Evolutionary conservation across 2,888 invertebrate species (phyloP).

Genomic region (Brachylomia viminalis): DNA sequence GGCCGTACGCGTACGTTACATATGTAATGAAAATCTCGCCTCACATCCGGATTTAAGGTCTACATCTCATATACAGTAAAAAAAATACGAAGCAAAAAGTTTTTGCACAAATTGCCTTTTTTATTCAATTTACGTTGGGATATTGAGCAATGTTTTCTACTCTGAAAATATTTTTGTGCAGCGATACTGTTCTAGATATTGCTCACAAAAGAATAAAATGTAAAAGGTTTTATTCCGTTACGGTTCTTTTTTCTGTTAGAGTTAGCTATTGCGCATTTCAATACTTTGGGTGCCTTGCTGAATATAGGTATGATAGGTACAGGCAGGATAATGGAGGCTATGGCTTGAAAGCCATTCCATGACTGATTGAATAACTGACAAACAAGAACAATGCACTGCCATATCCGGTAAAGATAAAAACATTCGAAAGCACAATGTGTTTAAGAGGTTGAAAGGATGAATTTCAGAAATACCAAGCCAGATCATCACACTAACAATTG

Average conservation of each 20-base stretch:
- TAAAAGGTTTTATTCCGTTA: constrained; percentile 47
- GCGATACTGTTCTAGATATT: constrained; percentile 21
- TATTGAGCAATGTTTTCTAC: constrained; percentile 33
- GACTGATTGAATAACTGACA: not conserved
- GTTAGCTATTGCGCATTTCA: constrained; percentile 26
- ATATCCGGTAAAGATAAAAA: not conserved
- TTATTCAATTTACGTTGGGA: constrained; percentile 41
- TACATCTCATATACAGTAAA: constrained; percentile 7
- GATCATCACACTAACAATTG: too few species aligned
- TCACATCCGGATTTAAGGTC: constrained; percentile 29
- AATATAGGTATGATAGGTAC: not conserved
- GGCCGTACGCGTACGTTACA: constrained; percentile 18
- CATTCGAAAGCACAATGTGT: not conserved
- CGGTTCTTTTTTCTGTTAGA: not conserved
- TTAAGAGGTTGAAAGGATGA: not conserved
- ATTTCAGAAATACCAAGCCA: not conserved
- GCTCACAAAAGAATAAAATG: constrained; percentile 32
- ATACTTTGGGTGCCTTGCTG: not conserved
- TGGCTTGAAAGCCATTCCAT: not conserved
- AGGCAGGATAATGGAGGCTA: not conserved
- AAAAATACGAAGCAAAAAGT: constrained; percentile 7
- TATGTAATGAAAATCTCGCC: constrained; percentile 60
- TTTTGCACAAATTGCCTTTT: constrained; percentile 11
- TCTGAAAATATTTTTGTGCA: constrained; percentile 49
- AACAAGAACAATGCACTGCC: not conserved